A percentile compares a stretch with the other conserved stretches of the same genome.
Conservation (phyloP, 2,113 vertebrate genomes). For the Dasyornis broadbenti region DNA sequence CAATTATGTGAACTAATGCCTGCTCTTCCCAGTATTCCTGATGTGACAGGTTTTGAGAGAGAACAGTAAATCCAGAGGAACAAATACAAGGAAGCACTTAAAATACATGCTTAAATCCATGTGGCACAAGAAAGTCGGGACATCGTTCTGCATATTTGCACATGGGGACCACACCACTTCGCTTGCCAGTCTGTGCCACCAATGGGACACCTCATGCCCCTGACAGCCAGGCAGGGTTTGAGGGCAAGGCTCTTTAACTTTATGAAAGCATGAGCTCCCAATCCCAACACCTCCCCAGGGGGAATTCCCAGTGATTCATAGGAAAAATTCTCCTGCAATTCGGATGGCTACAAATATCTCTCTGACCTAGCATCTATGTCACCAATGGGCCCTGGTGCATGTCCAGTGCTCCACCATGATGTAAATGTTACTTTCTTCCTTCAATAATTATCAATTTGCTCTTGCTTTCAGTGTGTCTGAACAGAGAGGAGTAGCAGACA, state of each 20-base stretch:
- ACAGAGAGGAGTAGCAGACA: not conserved
- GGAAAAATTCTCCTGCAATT: not conserved
- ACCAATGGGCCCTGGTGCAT: not conserved
- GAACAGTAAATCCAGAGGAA: not conserved
- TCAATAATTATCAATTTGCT: not conserved
- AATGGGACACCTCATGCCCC: rapidly evolving
- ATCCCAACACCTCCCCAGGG: not conserved
- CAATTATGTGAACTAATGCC: not conserved
- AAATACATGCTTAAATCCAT: not conserved
- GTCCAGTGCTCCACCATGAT: not conserved
- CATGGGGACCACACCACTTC: rapidly evolving
- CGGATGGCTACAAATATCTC: rapidly evolving
- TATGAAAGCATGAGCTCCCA: not conserved
- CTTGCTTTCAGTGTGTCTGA: not conserved
- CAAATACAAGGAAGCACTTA: not conserved
- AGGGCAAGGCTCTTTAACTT: not conserved
- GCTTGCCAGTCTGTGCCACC: rapidly evolving
- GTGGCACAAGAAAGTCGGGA: not conserved
- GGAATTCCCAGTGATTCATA: not conserved
- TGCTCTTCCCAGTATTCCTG: not conserved
- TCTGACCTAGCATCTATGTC: not conserved
- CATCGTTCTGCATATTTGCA: rapidly evolving
- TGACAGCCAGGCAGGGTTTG: not conserved
- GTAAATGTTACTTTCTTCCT: not conserved
- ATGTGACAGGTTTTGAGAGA: rapidly evolving